Evolutionary conservation across 2,113 vertebrate genomes (phyloP).

Genomic region (Salvelinus sp.): DNA sequence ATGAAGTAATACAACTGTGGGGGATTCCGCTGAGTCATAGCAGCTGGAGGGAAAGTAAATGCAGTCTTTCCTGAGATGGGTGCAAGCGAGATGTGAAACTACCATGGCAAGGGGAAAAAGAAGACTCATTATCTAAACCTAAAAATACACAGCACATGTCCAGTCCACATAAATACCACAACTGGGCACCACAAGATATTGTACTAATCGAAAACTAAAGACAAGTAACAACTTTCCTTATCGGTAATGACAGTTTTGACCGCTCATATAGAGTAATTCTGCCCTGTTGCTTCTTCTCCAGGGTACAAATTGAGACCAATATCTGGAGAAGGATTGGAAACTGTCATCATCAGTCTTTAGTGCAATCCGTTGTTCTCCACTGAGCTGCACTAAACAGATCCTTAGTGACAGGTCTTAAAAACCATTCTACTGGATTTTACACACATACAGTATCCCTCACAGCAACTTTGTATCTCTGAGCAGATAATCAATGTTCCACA

Average conservation of each 20-base stretch:
- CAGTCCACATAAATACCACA: too few relatives aligned
- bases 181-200: too few relatives aligned
- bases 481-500: constrained; percentile 3
- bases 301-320: constrained; percentile 60
- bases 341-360: constrained; percentile 57
- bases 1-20: too few relatives aligned
- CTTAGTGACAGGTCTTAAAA: constrained; percentile 9
- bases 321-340: constrained; percentile 51
- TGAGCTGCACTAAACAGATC: constrained; percentile 20
- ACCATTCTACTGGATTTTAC: constrained; percentile 5
- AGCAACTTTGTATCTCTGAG: background rate
- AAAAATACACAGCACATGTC: too few relatives aligned
- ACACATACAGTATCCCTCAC: background rate
- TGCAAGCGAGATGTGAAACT: too few relatives aligned
- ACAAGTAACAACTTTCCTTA: too few relatives aligned
- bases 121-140: too few relatives aligned
- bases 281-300: constrained; percentile 51
- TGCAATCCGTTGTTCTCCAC: constrained; percentile 42
- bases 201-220: too few relatives aligned
- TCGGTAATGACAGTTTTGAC: constrained; percentile 54
- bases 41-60: too few relatives aligned
- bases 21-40: too few relatives aligned
- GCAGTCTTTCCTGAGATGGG: too few relatives aligned
- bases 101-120: too few relatives aligned
- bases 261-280: background rate